phyloP scores from a whole-genome alignment of 2,888 invertebrate genomes.

The Drosophila kanekoi region DNA sequence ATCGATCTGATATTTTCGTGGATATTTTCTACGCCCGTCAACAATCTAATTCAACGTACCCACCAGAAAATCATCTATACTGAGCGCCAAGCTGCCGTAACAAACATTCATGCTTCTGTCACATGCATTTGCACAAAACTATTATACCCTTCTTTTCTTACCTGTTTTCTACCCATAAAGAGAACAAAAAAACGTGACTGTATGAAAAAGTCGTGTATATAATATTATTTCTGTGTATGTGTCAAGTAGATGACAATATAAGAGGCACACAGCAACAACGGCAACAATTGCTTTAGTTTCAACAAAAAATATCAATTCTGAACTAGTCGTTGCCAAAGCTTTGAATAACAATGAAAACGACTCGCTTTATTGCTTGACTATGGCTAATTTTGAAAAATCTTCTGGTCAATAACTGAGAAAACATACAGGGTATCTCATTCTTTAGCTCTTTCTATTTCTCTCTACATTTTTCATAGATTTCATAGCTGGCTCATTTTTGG shows the following conservation, averaged over 20 bases:
- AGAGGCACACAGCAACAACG: conserved; percentile 24
- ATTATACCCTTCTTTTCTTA: too few relatives aligned
- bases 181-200: conserved; percentile 67
- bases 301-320: conserved; percentile 13
- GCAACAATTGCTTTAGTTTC: neutral
- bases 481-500: conserved; percentile 6
- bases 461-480: conserved; percentile 13
- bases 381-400: conserved; percentile 45
- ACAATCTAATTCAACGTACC: conserved; percentile 24
- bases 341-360: conserved; percentile 52
- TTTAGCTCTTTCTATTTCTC: neutral
- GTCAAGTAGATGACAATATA: conserved; percentile 62
- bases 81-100: too few relatives aligned
- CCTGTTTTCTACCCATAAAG: neutral
- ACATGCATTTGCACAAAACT: neutral
- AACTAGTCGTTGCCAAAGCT: conserved; percentile 68
- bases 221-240: conserved; percentile 47
- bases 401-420: conserved; percentile 47
- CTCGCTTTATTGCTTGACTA: conserved; percentile 45
- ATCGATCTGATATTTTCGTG: conserved; percentile 13
- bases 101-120: too few relatives aligned
- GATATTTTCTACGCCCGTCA: conserved; percentile 47
- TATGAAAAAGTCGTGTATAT: conserved; percentile 72
- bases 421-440: conserved; percentile 1
- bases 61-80: too few relatives aligned